Evolutionary conservation across 2,797 vertebrate genomes (phyloP).

Genomic region (Emys orbicularis): DNA sequence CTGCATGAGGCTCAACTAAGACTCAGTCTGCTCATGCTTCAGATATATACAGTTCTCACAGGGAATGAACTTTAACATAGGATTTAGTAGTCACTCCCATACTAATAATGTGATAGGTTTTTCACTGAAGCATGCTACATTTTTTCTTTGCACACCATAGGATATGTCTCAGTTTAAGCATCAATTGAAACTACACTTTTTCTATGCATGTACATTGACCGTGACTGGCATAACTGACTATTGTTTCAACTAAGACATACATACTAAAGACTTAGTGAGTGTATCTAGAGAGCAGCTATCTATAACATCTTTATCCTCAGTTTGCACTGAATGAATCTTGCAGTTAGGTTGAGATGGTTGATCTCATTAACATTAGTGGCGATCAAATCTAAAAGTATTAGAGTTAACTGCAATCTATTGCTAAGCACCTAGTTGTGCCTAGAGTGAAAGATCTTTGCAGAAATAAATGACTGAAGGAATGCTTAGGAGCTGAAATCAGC

Average conservation of each 20-base stretch:
- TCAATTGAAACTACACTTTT: background rate
- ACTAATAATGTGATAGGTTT: background rate
- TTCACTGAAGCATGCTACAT: background rate
- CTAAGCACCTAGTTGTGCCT: background rate
- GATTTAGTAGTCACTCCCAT: background rate
- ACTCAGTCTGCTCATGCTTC: background rate
- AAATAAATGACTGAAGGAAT: background rate
- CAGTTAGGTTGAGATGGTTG: background rate
- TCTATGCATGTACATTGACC: background rate
- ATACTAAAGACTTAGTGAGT: background rate
- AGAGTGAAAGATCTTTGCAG: background rate
- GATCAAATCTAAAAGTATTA: background rate
- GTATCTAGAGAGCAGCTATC: background rate
- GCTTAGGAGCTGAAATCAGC: background rate
- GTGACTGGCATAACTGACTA: background rate
- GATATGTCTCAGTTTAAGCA: background rate
- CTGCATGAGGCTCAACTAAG: background rate
- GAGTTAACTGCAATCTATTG: rapidly evolving
- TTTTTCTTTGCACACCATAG: background rate
- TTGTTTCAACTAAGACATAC: background rate
- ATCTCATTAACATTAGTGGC: background rate
- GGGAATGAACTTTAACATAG: background rate
- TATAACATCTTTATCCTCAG: rapidly evolving
- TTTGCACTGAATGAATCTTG: background rate
- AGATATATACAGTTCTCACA: background rate